Percentiles rank a stretch among this genome's conserved stretches.
These are phyloP conservation scores for Hipposideros armiger DNA, from an alignment of 2,113 vertebrate genomes.

Conservation along the genomic window DNA sequence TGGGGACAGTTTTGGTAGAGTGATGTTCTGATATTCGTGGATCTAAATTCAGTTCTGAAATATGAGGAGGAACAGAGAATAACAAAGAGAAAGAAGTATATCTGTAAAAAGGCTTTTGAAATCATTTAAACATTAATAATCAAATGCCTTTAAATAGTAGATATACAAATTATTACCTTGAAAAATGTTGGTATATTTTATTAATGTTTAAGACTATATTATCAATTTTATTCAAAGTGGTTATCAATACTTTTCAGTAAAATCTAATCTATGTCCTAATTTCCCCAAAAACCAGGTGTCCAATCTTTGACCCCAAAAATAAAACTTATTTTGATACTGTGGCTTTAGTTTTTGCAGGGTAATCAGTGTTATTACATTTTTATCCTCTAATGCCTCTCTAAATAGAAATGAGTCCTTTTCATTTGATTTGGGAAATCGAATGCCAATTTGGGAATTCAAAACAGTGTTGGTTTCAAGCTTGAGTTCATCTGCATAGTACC, in stretches of 20 bases:
- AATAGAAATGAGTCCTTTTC: neutral
- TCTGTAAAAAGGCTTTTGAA: conserved; percentile 40
- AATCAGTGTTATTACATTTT: conserved; percentile 51
- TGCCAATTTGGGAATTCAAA: conserved; percentile 65
- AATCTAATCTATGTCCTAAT: conserved; percentile 11
- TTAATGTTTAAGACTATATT: conserved; percentile 14
- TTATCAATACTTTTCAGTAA: neutral
- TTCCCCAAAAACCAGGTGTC: neutral
- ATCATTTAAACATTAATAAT: conserved; percentile 19
- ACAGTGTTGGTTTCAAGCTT: conserved; percentile 34
- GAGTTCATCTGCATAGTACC: neutral
- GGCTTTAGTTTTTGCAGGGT: conserved; percentile 13
- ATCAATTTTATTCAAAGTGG: neutral
- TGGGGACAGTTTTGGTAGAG: neutral
- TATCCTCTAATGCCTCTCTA: conserved; percentile 17
- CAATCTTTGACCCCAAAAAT: neutral
- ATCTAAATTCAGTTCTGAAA: conserved; percentile 58
- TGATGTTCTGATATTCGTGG: neutral
- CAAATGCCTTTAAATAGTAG: neutral
- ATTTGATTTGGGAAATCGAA: conserved; percentile 61
- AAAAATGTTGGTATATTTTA: neutral
- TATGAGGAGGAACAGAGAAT: neutral
- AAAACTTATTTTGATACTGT: neutral
- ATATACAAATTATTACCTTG: conserved; percentile 29
- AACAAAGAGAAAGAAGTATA: neutral